phyloP scores from a whole-genome alignment of 2,113 vertebrate genomes.

The Ammodytes marinus region DNA sequence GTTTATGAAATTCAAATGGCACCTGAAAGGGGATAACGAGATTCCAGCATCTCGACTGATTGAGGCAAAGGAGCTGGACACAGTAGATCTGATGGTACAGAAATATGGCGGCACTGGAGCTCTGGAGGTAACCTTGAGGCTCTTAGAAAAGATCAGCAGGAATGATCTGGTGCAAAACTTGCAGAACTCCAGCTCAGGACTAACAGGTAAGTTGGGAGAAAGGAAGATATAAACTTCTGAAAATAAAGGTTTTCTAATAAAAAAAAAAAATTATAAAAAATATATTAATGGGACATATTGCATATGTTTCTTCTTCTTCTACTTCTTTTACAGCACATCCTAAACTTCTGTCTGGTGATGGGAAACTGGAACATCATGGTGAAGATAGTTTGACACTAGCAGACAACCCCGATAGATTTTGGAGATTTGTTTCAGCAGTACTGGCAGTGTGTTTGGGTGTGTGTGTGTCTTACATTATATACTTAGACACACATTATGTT shows the following conservation, averaged over 20 bases:
- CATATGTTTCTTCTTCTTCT: background rate
- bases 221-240: background rate
- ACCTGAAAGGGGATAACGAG: background rate
- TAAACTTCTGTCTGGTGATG: too few species aligned
- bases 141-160: slow-evolving; percentile 20
- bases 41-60: background rate
- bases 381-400: too few species aligned
- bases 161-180: slow-evolving; percentile 20
- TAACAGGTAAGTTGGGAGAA: background rate
- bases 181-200: background rate
- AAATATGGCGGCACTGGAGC: background rate
- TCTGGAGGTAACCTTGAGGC: background rate
- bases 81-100: slow-evolving; percentile 20
- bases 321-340: background rate
- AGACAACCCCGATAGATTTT: too few species aligned
- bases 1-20: slow-evolving; percentile 7
- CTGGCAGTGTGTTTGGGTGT: too few species aligned
- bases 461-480: background rate
- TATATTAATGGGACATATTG: background rate
- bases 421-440: background rate
- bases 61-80: background rate
- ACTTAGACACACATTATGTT: too few species aligned
- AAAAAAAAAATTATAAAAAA: background rate
- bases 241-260: too few species aligned
- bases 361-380: too few species aligned